Conservation (phyloP, 2,888 invertebrate species). For the Drosophila melanocephala region DNA sequence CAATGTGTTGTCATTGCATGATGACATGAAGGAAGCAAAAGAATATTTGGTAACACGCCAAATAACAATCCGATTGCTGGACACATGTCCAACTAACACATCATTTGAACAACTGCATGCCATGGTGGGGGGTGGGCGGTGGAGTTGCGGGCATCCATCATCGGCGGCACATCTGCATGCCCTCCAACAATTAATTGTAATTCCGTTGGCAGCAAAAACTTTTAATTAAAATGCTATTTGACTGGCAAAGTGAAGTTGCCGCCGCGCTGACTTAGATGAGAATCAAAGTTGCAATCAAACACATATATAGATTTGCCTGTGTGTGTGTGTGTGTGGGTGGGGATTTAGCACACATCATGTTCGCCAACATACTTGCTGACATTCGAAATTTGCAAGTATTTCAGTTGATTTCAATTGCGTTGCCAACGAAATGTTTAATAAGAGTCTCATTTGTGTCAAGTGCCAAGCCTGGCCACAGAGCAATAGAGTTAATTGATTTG, state of each 20-base stretch:
- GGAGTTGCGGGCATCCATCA: constrained; percentile 34
- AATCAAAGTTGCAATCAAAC: constrained; percentile 4
- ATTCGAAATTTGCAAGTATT: constrained; percentile 21
- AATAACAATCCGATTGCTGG: constrained; percentile 18
- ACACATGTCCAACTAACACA: constrained; percentile 4
- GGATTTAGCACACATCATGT: not conserved
- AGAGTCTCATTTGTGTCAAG: constrained; percentile 50
- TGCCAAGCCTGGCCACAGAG: constrained; percentile 9
- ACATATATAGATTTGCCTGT: not conserved
- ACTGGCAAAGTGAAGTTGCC: constrained; percentile 25
- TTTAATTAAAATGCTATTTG: constrained; percentile 63
- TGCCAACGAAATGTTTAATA: constrained; percentile 53
- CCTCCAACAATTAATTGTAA: constrained; percentile 41
- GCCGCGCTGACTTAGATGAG: not conserved
- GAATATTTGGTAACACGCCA: constrained; percentile 5
- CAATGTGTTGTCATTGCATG: constrained; percentile 31
- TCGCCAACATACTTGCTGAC: constrained; percentile 7
- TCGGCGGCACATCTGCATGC: constrained; percentile 18
- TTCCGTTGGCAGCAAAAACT: constrained; percentile 28
- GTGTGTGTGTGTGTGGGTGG: not conserved
- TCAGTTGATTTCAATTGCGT: constrained; percentile 25
- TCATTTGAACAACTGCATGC: not conserved
- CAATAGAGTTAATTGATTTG: constrained; percentile 35
- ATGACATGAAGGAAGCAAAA: constrained; percentile 10
- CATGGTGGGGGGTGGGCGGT: not conserved